Evolutionary conservation across 2,113 vertebrate genomes (phyloP).

Genomic region (Zapornia atra): DNA sequence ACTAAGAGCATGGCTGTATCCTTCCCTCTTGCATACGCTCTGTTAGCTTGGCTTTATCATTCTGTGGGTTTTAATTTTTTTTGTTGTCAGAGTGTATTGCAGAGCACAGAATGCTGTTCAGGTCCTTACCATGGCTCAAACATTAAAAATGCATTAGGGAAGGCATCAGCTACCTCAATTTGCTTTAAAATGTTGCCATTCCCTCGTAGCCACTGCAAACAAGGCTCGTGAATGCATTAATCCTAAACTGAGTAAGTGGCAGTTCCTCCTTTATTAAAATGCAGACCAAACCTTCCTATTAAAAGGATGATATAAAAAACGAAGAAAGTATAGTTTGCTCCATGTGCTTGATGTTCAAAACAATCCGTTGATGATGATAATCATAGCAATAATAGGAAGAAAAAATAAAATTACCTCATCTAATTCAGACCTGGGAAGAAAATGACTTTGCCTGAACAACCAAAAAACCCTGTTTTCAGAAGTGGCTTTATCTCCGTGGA

Average conservation of each 20-base stretch:
- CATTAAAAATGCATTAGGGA: constrained; percentile 38
- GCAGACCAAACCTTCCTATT: background rate
- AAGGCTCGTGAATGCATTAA: constrained; percentile 6
- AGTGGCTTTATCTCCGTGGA: background rate
- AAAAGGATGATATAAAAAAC: background rate
- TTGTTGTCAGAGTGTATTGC: background rate
- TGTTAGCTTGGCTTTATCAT: background rate
- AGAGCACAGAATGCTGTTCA: background rate
- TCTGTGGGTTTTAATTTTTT: background rate
- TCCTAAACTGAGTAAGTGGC: background rate
- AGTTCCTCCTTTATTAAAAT: background rate
- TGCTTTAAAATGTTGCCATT: constrained; percentile 2
- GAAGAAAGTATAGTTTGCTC: background rate
- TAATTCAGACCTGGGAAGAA: constrained; percentile 7
- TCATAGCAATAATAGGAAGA: background rate
- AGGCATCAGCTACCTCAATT: background rate
- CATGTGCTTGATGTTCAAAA: background rate
- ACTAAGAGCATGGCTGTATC: background rate
- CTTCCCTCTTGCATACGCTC: background rate
- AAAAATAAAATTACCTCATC: background rate
- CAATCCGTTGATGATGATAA: background rate
- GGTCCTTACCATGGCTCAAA: background rate
- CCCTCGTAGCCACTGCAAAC: background rate
- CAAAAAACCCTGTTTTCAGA: background rate
- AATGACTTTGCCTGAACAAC: constrained; percentile 1